Conservation (phyloP, 2,888 invertebrate genomes). For the Galerucella nymphaeae region DNA sequence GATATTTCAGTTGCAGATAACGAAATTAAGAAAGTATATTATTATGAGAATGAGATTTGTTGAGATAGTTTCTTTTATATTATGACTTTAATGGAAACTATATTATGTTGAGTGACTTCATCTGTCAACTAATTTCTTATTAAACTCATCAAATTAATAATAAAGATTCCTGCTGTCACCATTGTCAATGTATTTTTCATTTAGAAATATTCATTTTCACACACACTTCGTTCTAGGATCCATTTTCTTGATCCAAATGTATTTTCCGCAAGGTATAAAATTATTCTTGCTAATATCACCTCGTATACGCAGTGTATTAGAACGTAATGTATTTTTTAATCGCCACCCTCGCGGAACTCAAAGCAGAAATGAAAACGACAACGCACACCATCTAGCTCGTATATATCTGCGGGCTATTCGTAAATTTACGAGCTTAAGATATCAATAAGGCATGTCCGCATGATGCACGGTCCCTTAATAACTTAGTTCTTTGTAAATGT, state of each 20-base stretch:
- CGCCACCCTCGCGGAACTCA: conserved; percentile 52
- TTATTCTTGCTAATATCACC: neutral
- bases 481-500: conserved; percentile 51
- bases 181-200: no score
- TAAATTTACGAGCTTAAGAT: conserved; percentile 54
- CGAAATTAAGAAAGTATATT: neutral
- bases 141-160: no score
- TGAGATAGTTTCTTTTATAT: no score
- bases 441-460: conserved; percentile 56
- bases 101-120: no score
- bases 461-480: conserved; percentile 57
- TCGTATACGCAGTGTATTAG: conserved; percentile 40
- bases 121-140: no score
- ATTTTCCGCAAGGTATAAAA: no score
- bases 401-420: conserved; percentile 47
- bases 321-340: conserved; percentile 40
- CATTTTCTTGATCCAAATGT: no score
- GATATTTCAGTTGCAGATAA: neutral
- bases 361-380: conserved; percentile 46
- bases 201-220: no score
- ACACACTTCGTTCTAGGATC: no score
- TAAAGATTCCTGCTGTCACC: no score
- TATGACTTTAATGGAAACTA: no score
- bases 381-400: conserved; percentile 45
- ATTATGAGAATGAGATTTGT: no score